Base-by-base conservation (phyloP, 2,113 vertebrate genomes). In the Aramus guarauna region DNA sequence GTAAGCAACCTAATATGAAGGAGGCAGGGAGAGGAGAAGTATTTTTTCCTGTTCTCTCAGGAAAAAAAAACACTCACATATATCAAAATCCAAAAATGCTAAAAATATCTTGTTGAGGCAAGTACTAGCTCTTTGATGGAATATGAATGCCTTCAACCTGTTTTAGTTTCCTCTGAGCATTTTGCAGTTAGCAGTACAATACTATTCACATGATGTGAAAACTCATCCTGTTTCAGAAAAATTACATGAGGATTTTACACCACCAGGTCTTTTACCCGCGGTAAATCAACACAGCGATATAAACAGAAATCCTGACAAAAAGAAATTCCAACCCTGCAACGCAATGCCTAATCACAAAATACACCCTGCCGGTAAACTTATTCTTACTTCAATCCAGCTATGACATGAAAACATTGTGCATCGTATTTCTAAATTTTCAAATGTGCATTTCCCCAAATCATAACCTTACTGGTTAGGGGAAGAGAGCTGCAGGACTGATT, bases 81-180 rank as follows among this genome's bases (percentile, higher is more conserved):
- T 85, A 95, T 93, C 81, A 93, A 91, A 82, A 94, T 85, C 58
- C 12, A 45, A 69, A 96, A 85, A 24, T 11, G 18, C 73, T 89
- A 95, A 91, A 96, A 94, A 96, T 95, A 96, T 37, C 85, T 80
- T 45, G 88, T 15, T 73, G 66, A 90, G 21, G 58, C 53, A 92
- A 76, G 59, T 45, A 52, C 69, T 0, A 9, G 68, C 48, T 72
- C 85, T 92, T 96, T 91, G 87, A 86, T 67, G 84, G 89, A 78
- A 67, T 74, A 91, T 53, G 69, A 87, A 94, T 91, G 75, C 43
- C 43, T 74, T 93, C 27, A 58, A 37, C 21, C 92, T 84, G 21
- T 29, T 55, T 91, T 43, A 53, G 77, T 36, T 96, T 96, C 91
- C 92, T 71, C 47, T 36, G 30, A 62, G n/a, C 53, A 59, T 81